phyloP scores from a whole-genome alignment of 2,888 invertebrate species.

The Rhogogaster chlorosoma region DNA sequence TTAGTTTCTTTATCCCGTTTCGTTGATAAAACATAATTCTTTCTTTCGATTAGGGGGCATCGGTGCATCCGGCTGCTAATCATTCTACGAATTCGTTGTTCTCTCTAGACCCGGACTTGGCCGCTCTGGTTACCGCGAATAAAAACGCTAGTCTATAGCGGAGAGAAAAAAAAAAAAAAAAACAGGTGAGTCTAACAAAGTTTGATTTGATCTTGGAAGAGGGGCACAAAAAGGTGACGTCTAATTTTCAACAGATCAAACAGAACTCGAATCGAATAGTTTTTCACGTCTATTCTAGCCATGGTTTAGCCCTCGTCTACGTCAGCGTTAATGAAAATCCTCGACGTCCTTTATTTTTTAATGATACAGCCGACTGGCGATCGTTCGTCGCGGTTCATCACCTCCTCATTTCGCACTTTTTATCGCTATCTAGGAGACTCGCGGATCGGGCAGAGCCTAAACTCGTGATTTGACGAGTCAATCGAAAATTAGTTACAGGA shows the following conservation, averaged over 20 bases:
- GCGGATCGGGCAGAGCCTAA: no score
- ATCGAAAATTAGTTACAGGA: background rate
- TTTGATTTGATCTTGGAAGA: constrained; percentile 33
- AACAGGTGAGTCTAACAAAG: constrained; percentile 16
- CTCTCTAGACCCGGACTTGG: constrained; percentile 17
- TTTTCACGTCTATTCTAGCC: background rate
- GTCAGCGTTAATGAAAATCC: constrained; percentile 28
- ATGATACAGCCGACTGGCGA: constrained; percentile 27
- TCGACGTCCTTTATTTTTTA: constrained; percentile 28
- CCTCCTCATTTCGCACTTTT: constrained; percentile 26
- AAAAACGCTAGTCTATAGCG: background rate
- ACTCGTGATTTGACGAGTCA: constrained; percentile 14
- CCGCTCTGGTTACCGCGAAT: background rate
- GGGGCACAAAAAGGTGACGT: constrained; percentile 35
- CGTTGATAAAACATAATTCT: background rate
- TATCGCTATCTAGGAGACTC: background rate
- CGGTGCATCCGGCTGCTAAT: constrained; percentile 18
- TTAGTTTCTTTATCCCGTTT: background rate
- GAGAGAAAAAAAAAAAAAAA: background rate
- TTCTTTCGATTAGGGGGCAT: background rate
- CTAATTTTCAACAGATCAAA: constrained; percentile 49
- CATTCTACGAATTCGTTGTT: constrained; percentile 24
- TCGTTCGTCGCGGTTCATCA: constrained; percentile 37
- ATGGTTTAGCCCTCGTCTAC: background rate
- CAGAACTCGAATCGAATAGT: constrained; percentile 14